Percentiles rank a stretch among this genome's conserved stretches.
These are phyloP conservation scores for Lacanobia wlatinum DNA, from an alignment of 2,888 invertebrate genomes.

Conservation along the genomic window DNA sequence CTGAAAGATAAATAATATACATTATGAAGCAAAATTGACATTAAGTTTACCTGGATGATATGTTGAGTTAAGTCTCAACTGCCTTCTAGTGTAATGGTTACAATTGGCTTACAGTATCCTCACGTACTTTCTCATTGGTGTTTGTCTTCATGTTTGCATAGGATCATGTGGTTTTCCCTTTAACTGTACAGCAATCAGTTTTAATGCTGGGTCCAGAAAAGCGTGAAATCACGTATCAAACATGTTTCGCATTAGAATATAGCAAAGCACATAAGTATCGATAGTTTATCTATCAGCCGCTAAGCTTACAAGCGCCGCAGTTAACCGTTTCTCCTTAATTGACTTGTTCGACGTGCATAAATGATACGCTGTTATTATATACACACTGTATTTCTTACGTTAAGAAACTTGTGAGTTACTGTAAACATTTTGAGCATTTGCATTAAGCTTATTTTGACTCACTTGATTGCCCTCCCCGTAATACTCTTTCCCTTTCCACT, in stretches of 20 bases:
- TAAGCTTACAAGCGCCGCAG: constrained; percentile 37
- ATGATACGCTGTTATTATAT: constrained; percentile 51
- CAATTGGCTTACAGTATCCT: background rate
- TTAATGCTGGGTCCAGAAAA: constrained; percentile 22
- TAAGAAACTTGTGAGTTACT: constrained; percentile 18
- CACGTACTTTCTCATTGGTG: background rate
- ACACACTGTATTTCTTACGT: constrained; percentile 34
- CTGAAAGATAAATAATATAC: background rate
- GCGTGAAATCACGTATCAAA: constrained; percentile 48
- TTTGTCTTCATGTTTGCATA: constrained; percentile 5
- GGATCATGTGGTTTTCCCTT: constrained; percentile 26
- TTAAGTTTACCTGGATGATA: background rate
- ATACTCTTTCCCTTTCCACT: background rate
- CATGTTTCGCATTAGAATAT: constrained; percentile 53
- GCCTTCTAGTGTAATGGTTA: background rate
- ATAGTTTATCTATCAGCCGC: constrained; percentile 54
- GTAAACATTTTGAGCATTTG: constrained; percentile 11
- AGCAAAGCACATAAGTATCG: constrained; percentile 41
- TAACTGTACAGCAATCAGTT: constrained; percentile 10
- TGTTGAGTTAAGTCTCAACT: background rate
- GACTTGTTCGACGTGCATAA: constrained; percentile 58
- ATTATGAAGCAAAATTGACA: background rate
- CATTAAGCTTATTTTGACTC: background rate
- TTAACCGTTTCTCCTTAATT: constrained; percentile 57
- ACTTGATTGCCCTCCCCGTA: no score